Evolutionary conservation across 2,797 vertebrate species (phyloP).

Genomic region (Columba guinea): DNA sequence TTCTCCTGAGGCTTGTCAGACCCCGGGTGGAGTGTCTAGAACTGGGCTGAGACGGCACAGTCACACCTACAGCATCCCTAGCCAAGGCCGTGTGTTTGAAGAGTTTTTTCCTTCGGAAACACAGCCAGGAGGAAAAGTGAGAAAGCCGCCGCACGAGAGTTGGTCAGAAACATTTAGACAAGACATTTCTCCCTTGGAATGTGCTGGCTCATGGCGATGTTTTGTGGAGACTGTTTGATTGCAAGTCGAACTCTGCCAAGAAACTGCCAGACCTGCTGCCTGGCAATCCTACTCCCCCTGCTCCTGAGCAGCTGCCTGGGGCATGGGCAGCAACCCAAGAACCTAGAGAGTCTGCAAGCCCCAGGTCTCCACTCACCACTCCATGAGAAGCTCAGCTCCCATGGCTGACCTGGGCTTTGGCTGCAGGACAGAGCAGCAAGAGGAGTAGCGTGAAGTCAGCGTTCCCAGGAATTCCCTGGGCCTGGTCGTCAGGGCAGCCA

Average conservation of each 20-base stretch:
- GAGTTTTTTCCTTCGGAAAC: constrained; percentile 38
- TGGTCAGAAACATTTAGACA: constrained; percentile 66
- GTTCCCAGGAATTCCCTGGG: constrained; percentile 59
- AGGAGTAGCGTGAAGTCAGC: constrained; percentile 51
- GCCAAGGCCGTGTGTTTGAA: constrained; percentile 21
- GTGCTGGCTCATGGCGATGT: constrained; percentile 60
- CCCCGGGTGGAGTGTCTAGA: neutral
- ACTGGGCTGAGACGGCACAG: neutral
- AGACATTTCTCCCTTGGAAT: constrained; percentile 70
- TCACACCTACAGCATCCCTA: constrained; percentile 17
- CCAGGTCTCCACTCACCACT: neutral
- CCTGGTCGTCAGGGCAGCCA: neutral
- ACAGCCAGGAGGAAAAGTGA: constrained; percentile 45
- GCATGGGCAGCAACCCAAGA: constrained; percentile 36
- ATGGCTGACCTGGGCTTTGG: constrained; percentile 39
- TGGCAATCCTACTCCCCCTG: constrained; percentile 15
- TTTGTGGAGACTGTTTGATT: constrained; percentile 55
- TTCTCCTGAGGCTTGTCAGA: neutral
- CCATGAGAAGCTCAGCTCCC: constrained; percentile 38
- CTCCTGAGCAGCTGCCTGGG: constrained; percentile 49
- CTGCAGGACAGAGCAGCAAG: constrained; percentile 55
- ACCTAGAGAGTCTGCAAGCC: neutral
- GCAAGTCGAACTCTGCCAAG: constrained; percentile 1
- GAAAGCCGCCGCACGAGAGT: constrained; percentile 43
- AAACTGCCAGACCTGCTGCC: constrained; percentile 66